Evolutionary conservation across 2,888 invertebrate species (phyloP).

Genomic region (Torymus auratus): DNA sequence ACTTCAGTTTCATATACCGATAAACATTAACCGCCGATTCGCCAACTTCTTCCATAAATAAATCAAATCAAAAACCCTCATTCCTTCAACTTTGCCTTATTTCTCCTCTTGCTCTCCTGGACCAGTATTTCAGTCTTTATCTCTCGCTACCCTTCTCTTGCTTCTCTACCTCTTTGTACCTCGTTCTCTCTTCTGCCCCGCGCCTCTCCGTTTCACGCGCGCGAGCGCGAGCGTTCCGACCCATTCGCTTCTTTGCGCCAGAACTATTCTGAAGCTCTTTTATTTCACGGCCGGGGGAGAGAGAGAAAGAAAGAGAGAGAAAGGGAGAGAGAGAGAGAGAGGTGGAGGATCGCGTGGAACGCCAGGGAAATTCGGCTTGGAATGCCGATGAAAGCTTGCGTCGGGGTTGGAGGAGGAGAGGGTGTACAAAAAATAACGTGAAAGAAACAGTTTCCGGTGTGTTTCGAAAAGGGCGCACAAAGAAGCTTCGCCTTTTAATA

Average conservation of each 20-base stretch:
- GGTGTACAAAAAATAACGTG: background rate
- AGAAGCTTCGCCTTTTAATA: slow-evolving; percentile 30
- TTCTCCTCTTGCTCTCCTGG: background rate
- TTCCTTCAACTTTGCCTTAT: slow-evolving; percentile 44
- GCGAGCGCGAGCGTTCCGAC: slow-evolving; percentile 55
- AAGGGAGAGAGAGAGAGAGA: slow-evolving; percentile 10
- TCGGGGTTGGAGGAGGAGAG: background rate
- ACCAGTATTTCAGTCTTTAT: slow-evolving; percentile 50
- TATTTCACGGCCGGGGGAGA: slow-evolving; percentile 38
- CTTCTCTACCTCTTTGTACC: slow-evolving; percentile 50
- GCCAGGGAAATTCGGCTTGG: slow-evolving; percentile 56
- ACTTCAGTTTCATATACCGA: too few species aligned
- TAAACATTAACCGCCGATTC: too few species aligned
- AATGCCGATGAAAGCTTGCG: slow-evolving; percentile 50
- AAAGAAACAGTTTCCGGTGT: slow-evolving; percentile 32
- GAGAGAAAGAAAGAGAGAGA: slow-evolving; percentile 5
- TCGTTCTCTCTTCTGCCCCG: slow-evolving; percentile 49
- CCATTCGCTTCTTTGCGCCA: slow-evolving; percentile 54
- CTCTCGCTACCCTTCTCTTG: slow-evolving; percentile 40
- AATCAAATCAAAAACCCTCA: background rate
- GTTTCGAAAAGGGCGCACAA: slow-evolving; percentile 26
- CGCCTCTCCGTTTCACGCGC: slow-evolving; percentile 15
- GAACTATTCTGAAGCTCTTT: slow-evolving; percentile 55
- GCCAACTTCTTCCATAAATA: too few species aligned
- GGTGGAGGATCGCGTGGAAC: slow-evolving; percentile 48